Evolutionary conservation across 2,888 invertebrate species (phyloP), one percentile per base, ranked within the genome.

Genomic region (Notodonta ziczac): DNA sequence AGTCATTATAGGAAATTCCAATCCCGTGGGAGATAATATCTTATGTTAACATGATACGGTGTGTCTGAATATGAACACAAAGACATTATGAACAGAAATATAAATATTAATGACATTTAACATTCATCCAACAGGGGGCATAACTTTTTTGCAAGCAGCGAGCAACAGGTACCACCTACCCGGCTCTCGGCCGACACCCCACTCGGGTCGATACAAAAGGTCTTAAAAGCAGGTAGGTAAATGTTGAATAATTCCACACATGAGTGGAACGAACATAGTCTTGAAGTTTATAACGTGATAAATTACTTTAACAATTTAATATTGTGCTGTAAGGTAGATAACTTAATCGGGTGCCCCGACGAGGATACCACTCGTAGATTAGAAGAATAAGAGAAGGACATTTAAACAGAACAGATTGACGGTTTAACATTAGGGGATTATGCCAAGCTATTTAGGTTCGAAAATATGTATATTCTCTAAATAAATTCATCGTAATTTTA

Each of bases 111-210:
- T 69, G 61, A 52, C 50, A 66, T 63, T 71, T 65, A 65, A 68
- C 60, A 71, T 70, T 73, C 73, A 73, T 65, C 69, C 66, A 66
- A 60, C 69, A 70, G 70, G 66, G 69, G 61, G 57, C 61, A 67
- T 60, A 62, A 70, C 74, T 81, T 82, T 82, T 81, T 81, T 75
- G 74, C 77, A 67, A 66, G 67, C 66, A 66, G 61, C 65, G 65
- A 66, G 70, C 68, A 74, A 74, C 81, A 82, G 82, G 82, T 82
- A 80, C 71, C 67, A 24, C 24, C 24, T 24, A 24, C 24, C 24
- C 24, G 24, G 24, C 60, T 59, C 59, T 54, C 66, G 66, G 62
- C 35, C 59, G 67, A 66, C 74, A 69, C 69, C 73, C 72, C 63
- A 59, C 69, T 73, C 66, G 65, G 65, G 59, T 67, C 62, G 57